phyloP scores from a whole-genome alignment of 2,888 invertebrate genomes.

The Habrosyne pyritoides region DNA sequence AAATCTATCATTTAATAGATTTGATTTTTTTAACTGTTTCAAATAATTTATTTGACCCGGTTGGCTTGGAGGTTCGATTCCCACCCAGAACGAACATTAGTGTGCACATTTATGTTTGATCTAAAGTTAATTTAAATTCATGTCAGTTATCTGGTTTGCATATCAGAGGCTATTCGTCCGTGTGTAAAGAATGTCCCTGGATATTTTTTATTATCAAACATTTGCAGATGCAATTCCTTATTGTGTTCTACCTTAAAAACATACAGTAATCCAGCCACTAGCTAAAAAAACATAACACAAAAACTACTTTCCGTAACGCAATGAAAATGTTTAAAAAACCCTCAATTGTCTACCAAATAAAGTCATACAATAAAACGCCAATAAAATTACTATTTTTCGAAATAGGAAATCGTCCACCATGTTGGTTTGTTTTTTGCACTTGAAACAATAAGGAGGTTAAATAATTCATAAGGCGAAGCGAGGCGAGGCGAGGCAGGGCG shows the following conservation, averaged over 20 bases:
- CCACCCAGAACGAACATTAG: too few species aligned
- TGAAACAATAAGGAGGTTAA: slow-evolving; percentile 76
- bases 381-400: slow-evolving; percentile 73
- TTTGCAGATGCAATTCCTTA: too few species aligned
- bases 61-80: too few species aligned
- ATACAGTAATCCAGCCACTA: too few species aligned
- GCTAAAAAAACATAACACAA: slow-evolving; percentile 32
- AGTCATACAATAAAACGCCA: slow-evolving; percentile 68
- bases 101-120: too few species aligned
- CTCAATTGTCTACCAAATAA: slow-evolving; percentile 71
- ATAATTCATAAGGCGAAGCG: slow-evolving; percentile 76
- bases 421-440: slow-evolving; percentile 62
- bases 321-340: slow-evolving; percentile 41
- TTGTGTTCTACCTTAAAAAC: too few species aligned
- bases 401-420: slow-evolving; percentile 69
- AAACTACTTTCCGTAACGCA: slow-evolving; percentile 29
- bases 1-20: slow-evolving; percentile 18
- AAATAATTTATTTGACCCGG: slow-evolving; percentile 14
- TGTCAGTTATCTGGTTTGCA: too few species aligned
- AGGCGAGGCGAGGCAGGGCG: slow-evolving; percentile 29
- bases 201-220: too few species aligned
- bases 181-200: too few species aligned
- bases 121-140: too few species aligned
- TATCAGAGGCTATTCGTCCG: too few species aligned
- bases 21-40: slow-evolving; percentile 3